Evolutionary conservation across 2,797 vertebrate genomes (phyloP), one percentile per base, ranked within the genome.

Genomic region (Pelochelys cantorii): DNA sequence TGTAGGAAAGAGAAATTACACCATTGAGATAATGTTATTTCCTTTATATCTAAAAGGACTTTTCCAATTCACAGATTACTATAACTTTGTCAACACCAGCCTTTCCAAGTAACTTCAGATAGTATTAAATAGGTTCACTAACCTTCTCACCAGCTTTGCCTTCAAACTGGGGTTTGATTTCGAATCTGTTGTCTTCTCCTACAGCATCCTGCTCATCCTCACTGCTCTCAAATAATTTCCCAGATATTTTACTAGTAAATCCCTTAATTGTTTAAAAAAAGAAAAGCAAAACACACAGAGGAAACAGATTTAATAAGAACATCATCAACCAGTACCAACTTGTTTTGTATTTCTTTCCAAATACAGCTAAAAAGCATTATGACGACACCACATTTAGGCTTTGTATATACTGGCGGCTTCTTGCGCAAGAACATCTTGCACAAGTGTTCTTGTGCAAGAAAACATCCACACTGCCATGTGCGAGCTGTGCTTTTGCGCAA

Each of bases 141-240:
- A 99, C 99, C 98, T 99, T 99, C 86, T 98, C 98, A 96, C 99
- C 99, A 79, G 99, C 98, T 98, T 90, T 98, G 93, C 99, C 99
- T 97, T 99, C 99, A 98, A 99, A 99, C 95, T 99, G 98, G 86
- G 99, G 99, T 92, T 99, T 99, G 95, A 99, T 98, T 96, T 98
- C 97, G 95, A 99, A 99, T 84, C 98, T 98, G 53, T 97, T 95
- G 5, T 98, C 98, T 31, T 97, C 94, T 56, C 97, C 97, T 0
- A 96, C 94, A 25, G 84, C 97, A 10, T 97, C 98, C 13, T 98
- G 97, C 42, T 99, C 98, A 55, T 98, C 98, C 4, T 98, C 98
- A 0, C 98, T 99, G 97, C 98, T 98, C 11, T 97, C 98, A 95
- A 99, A 99, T 80, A 99, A 97, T 90, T 96, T 98, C 83, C 97